These are phyloP conservation scores for Patella ulyssiponensis DNA, from an alignment of 2,888 invertebrate genomes.

Conservation along the genomic window DNA sequence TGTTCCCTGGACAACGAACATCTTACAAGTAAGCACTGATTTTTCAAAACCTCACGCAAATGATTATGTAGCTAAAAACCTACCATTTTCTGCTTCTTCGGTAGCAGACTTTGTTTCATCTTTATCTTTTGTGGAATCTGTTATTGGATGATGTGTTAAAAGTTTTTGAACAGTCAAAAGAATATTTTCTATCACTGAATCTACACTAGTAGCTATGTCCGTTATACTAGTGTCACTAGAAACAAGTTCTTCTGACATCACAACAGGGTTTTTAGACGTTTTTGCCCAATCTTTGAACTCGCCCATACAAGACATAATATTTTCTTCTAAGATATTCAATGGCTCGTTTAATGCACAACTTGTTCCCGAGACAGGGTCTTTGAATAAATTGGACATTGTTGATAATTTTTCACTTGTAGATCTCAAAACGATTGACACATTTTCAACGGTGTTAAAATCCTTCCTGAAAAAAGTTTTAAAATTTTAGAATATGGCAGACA, in stretches of 20 bases:
- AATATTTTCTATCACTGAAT: constrained; percentile 75
- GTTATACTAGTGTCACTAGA: neutral
- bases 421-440: neutral
- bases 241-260: neutral
- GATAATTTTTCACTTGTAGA: constrained; percentile 9
- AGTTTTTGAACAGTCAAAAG: constrained; percentile 77
- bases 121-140: constrained; percentile 44
- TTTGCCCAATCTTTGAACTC: constrained; percentile 38
- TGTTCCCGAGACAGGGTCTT: constrained; percentile 31
- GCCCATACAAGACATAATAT: constrained; percentile 30
- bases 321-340: constrained; percentile 39
- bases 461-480: constrained; percentile 10
- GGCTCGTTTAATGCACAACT: constrained; percentile 44
- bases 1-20: too few relatives aligned
- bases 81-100: too few relatives aligned
- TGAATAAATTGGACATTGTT: constrained; percentile 38
- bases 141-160: constrained; percentile 73
- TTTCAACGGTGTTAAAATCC: constrained; percentile 17
- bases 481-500: too few relatives aligned
- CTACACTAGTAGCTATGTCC: constrained; percentile 63
- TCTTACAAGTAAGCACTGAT: too few relatives aligned
- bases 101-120: constrained; percentile 38
- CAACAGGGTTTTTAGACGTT: neutral
- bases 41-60: too few relatives aligned
- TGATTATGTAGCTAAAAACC: too few relatives aligned